Percentiles rank a stretch among this genome's conserved stretches.
These are phyloP conservation scores for Myotis davidii DNA, from an alignment of 2,113 vertebrate species.

Conservation along the genomic window DNA sequence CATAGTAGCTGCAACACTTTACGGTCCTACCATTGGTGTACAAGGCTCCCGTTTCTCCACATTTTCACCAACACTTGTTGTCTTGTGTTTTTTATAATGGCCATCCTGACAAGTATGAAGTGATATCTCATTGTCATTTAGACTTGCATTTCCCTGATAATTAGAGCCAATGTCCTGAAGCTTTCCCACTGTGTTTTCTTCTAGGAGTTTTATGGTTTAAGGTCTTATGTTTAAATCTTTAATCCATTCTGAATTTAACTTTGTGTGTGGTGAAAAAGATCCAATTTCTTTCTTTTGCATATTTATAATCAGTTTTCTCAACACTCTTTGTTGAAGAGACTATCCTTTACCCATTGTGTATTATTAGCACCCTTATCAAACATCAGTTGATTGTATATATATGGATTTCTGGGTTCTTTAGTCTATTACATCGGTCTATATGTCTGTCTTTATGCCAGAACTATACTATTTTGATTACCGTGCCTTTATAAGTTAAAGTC, in stretches of 20 bases:
- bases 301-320: not conserved
- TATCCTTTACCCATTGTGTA: not conserved
- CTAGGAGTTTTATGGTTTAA: not conserved
- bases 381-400: not conserved
- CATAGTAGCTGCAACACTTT: not conserved
- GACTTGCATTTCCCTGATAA: not conserved
- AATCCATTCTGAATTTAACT: not conserved
- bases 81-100: not conserved
- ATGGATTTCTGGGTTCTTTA: not conserved
- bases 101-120: not conserved
- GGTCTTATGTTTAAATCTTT: not conserved
- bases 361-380: not conserved
- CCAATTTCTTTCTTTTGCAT: not conserved
- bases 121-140: not conserved
- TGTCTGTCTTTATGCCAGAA: not conserved
- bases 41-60: not conserved
- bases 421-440: not conserved
- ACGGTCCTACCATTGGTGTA: not conserved
- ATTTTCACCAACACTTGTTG: not conserved
- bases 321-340: not conserved
- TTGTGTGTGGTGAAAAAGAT: not conserved
- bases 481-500: not conserved
- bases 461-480: not conserved
- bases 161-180: not conserved
- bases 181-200: not conserved